Base-by-base conservation (phyloP, 2,113 vertebrate genomes). In the Garra rufa region DNA sequence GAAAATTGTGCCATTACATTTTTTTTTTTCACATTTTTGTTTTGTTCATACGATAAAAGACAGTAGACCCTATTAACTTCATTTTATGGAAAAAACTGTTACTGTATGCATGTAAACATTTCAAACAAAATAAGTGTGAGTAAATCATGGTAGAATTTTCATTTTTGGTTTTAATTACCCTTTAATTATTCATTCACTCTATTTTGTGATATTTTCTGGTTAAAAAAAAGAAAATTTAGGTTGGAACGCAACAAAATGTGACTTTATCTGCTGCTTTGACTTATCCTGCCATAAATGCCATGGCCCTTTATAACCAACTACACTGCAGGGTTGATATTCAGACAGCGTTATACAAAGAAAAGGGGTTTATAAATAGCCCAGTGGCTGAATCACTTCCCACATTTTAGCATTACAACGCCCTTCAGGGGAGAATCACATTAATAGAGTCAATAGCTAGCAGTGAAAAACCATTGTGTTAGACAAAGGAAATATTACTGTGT, bases 361-460 rank as follows among this genome's bases (percentile, higher is more conserved):
- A 48, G 5, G 2, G 59, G 77, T 65, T 75, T 83, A 75, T 63
- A 83, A 83, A 83, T 83, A 83, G 52, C 81, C 41, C 17, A 59
- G 24, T 75, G 81, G 43, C 70, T 61, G 71, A 83, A 83, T 63
- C 52, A 83, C 24, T 75, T 61, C 57, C 55, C 81, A 61, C 81
- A 43, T 78, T 28, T 79, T 79, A 44, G n/a, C 76, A 61, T 79
- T 61, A 34, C 17, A 80, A 67, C 5, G 44, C 78, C 57, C 59
- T 67, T 63, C 78, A 67, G 78, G 59, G 17, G 26, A 67, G 28
- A 80, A 48, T 41, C 41, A 30, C 41, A 67, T 67, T 80, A 30
- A 48, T 48, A 80, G 55, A 78, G 78, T 80, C 59, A 67, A 80
- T 80, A 80, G 78, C 59, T 48, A 50, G 77, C 43, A 67, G 59